Conservation (phyloP, 1,140 invertebrate genomes). For the Tenebrio molitor region DNA sequence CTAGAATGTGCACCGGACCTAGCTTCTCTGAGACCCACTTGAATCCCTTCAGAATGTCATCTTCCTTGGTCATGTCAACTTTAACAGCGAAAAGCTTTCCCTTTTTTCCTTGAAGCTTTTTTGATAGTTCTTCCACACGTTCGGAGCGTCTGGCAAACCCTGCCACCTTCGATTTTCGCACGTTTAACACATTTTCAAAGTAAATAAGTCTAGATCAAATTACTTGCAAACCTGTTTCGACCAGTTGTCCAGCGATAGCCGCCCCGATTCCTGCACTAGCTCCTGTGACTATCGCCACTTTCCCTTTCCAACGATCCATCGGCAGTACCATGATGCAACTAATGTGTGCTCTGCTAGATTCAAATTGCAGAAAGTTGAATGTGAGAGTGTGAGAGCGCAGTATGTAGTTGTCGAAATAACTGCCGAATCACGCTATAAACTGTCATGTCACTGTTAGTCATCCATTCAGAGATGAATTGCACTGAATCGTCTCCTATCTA, state of each 20-base stretch:
- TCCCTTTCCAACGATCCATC: slow-evolving; percentile 5
- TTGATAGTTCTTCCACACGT: slow-evolving; percentile 32
- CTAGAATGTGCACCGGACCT: slow-evolving; percentile 74
- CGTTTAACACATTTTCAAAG: too few species aligned
- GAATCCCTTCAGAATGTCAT: slow-evolving; percentile 74
- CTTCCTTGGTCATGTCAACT: slow-evolving; percentile 67
- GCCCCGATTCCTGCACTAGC: slow-evolving; percentile 21
- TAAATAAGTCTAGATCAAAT: background rate
- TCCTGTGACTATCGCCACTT: background rate
- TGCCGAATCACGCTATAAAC: too few species aligned
- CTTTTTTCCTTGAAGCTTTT: slow-evolving; percentile 14
- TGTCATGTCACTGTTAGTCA: too few species aligned
- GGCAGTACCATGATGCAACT: background rate
- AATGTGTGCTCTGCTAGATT: background rate
- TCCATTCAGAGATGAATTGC: too few species aligned
- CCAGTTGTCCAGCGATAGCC: too few species aligned
- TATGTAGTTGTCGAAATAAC: too few species aligned
- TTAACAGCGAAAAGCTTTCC: slow-evolving; percentile 52
- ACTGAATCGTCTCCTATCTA: too few species aligned
- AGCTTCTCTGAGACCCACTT: slow-evolving; percentile 71
- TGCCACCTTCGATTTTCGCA: slow-evolving; percentile 70
- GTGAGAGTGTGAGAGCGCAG: too few species aligned
- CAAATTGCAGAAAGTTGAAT: too few species aligned
- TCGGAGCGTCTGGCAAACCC: slow-evolving; percentile 64
- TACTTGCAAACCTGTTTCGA: too few species aligned